Base-by-base conservation (phyloP, 2,888 invertebrate species). In the Balanococcus diminutus region DNA sequence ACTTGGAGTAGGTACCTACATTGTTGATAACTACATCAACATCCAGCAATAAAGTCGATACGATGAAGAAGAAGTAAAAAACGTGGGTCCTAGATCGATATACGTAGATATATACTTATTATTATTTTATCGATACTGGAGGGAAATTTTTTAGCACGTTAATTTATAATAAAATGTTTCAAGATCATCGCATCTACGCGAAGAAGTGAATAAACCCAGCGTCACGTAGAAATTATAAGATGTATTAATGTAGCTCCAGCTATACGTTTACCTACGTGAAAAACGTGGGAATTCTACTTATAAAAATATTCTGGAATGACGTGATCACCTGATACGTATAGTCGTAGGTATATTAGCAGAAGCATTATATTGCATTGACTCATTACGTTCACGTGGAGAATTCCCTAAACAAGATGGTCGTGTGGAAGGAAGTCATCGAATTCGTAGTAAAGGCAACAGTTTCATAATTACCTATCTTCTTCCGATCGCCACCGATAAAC, bases 141-240 rank as follows among this genome's bases (percentile, higher is more conserved):
- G 67, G 16, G 28, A 67, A 67, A 67, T 16, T 67, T 28, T 22
- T 9, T n/a, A n/a, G 8, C 19, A 61, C 25, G 2, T 1, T 67
- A 28, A 67, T 67, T 67, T 67, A 9, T 4, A 16, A 67, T 28
- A 28, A 67, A 67, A 67, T 67, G 28, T 67, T 67, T 28, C 28
- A 67, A 67, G 31, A 67, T 67, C 28, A 67, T 67, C 67, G 5
- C 31, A 14, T 67, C 67, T 67, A 16, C 67, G 67, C 67, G 6
- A 16, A 67, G 67, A 67, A 14, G 67, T 67, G 67, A 67, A 67
- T 67, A 67, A 67, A 67, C 67, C 67, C 67, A 67, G 22, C 19
- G 56, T 56, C 56, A 56, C 56, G 56, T 56, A 56, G 8, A 56
- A 56, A 56, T 22, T 19, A 56, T 19, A 6, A 56, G 19, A 22